These are phyloP conservation scores for Hydractinia echinata DNA, from an alignment of 30 jellyfish, hydroid and myxozoan genomes.

Conservation along the genomic window DNA sequence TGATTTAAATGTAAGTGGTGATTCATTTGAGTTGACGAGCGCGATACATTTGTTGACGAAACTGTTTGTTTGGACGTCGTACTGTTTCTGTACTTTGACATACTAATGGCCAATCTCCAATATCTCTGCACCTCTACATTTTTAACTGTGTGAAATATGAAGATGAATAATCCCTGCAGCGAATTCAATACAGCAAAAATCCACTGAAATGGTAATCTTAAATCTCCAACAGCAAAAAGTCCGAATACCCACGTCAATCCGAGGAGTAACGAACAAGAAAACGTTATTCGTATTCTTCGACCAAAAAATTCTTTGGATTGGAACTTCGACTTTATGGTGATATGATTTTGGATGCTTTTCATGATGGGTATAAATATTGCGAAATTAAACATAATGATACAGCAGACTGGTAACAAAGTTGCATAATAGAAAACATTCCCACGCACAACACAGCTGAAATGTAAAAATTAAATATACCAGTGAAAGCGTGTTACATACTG, in stretches of 20 bases:
- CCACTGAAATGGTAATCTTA: not conserved
- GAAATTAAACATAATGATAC: not conserved
- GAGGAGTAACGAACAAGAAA: not conserved
- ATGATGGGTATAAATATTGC: not conserved
- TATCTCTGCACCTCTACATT: conserved; percentile 1
- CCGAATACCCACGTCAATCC: conserved; percentile 3
- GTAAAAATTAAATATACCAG: not conserved
- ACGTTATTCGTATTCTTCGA: not conserved
- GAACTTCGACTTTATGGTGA: conserved; percentile 2
- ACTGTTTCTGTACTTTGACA: too few relatives aligned
- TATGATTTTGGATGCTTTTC: not conserved
- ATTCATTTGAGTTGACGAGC: not conserved
- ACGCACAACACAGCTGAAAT: not conserved
- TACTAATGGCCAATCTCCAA: too few relatives aligned
- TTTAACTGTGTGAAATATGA: not conserved
- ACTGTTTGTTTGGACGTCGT: too few relatives aligned
- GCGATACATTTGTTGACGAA: too few relatives aligned
- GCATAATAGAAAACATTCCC: conserved; percentile 4
- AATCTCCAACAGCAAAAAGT: conserved; percentile 5
- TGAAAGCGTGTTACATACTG: too few relatives aligned
- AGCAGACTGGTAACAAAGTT: not conserved
- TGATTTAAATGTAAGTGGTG: not conserved
- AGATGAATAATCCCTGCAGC: not conserved
- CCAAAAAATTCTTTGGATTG: not conserved
- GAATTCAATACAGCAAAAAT: conserved; percentile 8